Evolutionary conservation across 2,797 vertebrate genomes (phyloP), one percentile per base, ranked within the genome.

Genomic region (Argentina silus): DNA sequence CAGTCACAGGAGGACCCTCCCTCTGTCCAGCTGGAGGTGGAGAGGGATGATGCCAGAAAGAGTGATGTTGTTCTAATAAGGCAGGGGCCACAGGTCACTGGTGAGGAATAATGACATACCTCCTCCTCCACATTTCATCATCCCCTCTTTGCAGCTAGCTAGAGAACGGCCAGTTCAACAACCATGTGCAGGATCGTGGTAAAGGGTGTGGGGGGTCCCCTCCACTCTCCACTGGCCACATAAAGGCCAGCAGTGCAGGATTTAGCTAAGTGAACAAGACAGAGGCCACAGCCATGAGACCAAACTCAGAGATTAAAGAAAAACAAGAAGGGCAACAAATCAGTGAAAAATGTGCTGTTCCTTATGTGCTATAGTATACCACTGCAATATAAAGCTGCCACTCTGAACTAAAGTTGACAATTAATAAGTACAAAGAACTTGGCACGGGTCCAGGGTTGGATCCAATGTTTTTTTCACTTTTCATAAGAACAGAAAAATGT

Each of bases 21-120:
- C 36, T 63, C 15, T 48, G n/a, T 66, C 19, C 10, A 21, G 45
- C 45, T 66, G 59, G 27, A 42, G 21, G 59, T 66, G 44, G n/a
- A 6, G 63, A 48, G 63, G 5, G 27, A 47, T 66, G 63, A 66
- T 21, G 63, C 44, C 63, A 65, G 63, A 65, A 43, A 65, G 43
- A 65, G 63, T 21, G 47, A 65, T 23, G 10, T 19, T 23, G 19
- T 19, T 50, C 45, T 11, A 23, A 48, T 50, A 14, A 67, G 12
- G 21, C 14, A 14, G 11, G 21, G 19, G 21, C 50, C 64, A 67
- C 19, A 47, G 45, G 47, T 21, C 57, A 19, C 57, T 60, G 7
- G 19, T 60, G 23, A 5, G 11, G 57, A 60, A 60, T 11, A 60
- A 23, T 23, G n/a, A 50, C 47, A 50, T 19, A 45, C 19, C 21